Percentiles rank a stretch among this genome's conserved stretches.
Conservation (phyloP, 2,797 vertebrate species). For the Phoebastria nigripes region DNA sequence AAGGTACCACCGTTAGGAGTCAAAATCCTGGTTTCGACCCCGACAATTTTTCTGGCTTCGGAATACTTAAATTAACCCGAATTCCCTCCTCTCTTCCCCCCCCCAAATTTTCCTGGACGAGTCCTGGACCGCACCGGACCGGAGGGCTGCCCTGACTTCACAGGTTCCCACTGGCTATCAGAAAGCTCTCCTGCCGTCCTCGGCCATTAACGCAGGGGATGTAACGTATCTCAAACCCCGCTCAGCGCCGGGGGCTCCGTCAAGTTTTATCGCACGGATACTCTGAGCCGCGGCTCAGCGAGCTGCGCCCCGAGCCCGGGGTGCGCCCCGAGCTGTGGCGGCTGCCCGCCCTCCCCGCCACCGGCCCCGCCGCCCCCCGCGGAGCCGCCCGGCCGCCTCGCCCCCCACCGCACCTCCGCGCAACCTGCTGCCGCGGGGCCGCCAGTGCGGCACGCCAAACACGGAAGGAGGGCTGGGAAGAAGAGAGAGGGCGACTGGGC, state of each 20-base stretch:
- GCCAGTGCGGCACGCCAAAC: not conserved
- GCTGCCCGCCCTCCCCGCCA: not conserved
- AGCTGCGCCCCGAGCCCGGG: not conserved
- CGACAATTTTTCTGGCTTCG: not conserved
- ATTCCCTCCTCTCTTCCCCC: not conserved
- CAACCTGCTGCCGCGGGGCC: not conserved
- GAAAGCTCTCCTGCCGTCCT: not conserved
- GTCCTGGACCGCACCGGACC: not conserved
- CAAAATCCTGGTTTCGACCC: not conserved
- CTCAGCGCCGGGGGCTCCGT: not conserved
- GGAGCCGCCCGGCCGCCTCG: not conserved
- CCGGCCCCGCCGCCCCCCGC: not conserved
- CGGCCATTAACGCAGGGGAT: not conserved
- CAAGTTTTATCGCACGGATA: not conserved
- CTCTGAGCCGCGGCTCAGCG: too few relatives aligned
- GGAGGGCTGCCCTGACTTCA: not conserved
- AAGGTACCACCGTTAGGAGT: not conserved
- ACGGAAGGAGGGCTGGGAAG: not conserved
- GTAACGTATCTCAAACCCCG: fast-evolving
- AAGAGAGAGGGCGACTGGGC: not conserved
- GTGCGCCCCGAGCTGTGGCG: not conserved
- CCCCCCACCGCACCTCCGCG: not conserved
- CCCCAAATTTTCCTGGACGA: not conserved
- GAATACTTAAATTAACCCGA: not conserved
- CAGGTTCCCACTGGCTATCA: not conserved